Percentiles rank a stretch among this genome's conserved stretches.
Evolutionary conservation across 2,797 vertebrate species (phyloP).

Genomic region (Corythornis leucogaster): DNA sequence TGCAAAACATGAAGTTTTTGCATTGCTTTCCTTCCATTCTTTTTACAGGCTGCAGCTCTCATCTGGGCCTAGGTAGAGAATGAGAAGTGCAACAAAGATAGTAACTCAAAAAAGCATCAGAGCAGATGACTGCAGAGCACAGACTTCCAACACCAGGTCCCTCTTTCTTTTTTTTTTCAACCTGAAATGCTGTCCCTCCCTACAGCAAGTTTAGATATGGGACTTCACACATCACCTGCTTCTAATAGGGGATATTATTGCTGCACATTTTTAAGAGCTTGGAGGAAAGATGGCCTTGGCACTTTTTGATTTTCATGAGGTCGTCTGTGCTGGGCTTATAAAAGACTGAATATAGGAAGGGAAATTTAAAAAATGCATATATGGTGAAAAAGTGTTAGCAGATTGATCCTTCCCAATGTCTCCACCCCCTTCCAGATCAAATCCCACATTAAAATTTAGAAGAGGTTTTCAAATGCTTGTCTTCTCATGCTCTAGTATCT

Average conservation of each 20-base stretch:
- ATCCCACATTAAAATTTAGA: neutral
- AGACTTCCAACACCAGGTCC: neutral
- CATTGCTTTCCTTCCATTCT: neutral
- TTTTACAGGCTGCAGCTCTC: neutral
- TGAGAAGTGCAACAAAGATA: accelerated
- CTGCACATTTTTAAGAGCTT: neutral
- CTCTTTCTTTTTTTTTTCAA: neutral
- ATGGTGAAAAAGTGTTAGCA: neutral
- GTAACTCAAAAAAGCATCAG: neutral
- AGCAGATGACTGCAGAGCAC: neutral
- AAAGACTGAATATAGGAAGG: neutral
- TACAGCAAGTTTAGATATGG: neutral
- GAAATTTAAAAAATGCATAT: neutral
- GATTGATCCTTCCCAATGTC: neutral
- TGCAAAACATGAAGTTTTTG: neutral
- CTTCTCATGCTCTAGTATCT: neutral
- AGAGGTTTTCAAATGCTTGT: neutral
- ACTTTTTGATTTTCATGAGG: slow-evolving; percentile 13
- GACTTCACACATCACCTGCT: neutral
- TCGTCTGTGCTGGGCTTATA: neutral
- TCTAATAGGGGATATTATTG: slow-evolving; percentile 13
- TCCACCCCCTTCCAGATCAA: neutral
- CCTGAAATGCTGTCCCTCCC: neutral
- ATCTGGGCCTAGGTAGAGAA: neutral
- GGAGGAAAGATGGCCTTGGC: neutral